phyloP scores from a whole-genome alignment of 1,140 invertebrate genomes.

The Eumaeus atala region DNA sequence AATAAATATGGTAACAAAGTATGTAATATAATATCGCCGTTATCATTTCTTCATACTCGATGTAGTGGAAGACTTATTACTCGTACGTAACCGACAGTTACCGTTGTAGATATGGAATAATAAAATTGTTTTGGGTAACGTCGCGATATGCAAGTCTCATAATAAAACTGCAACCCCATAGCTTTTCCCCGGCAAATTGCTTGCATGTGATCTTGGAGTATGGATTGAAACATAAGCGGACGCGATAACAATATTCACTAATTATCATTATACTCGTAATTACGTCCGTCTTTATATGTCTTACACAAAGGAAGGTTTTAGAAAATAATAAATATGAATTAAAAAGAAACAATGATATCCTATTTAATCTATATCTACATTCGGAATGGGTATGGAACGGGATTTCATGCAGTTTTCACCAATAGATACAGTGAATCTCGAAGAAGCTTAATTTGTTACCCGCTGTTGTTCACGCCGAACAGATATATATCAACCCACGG shows the following conservation, averaged over 20 bases:
- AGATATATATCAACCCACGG: no score
- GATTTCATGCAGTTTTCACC: no score
- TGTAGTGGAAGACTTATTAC: constrained; percentile 30
- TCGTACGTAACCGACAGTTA: constrained; percentile 35
- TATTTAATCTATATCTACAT: no score
- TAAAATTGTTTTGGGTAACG: constrained; percentile 32
- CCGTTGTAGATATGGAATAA: constrained; percentile 31
- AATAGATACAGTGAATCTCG: no score
- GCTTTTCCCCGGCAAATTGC: constrained; percentile 56
- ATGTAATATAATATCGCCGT: not conserved
- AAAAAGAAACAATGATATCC: no score
- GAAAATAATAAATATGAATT: no score
- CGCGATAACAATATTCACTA: constrained; percentile 19
- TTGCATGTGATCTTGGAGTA: constrained; percentile 47
- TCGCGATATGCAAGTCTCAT: constrained; percentile 44
- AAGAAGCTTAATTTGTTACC: no score
- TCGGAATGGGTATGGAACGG: no score
- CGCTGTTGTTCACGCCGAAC: no score
- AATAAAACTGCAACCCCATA: constrained; percentile 58
- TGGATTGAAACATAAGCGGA: constrained; percentile 22
- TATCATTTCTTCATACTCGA: constrained; percentile 15
- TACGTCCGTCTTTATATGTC: no score
- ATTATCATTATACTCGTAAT: not conserved
- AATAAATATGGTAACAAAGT: constrained; percentile 10
- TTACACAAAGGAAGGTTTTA: no score